phyloP scores from a whole-genome alignment of 2,888 invertebrate species.

The Nipponacmea schrenckii region DNA sequence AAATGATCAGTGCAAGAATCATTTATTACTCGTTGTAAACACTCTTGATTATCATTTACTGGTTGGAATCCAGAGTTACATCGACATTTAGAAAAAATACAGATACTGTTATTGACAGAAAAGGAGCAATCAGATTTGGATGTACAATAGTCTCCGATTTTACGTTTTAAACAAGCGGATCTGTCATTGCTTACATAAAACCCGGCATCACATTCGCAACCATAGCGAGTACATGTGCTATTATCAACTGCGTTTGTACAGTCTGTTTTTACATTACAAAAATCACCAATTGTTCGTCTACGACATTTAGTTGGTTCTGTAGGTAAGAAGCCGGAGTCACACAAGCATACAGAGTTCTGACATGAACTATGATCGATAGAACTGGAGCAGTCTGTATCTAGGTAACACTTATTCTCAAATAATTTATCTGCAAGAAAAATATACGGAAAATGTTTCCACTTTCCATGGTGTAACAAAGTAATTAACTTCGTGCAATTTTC shows the following conservation, averaged over 20 bases:
- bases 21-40: neutral
- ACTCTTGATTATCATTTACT: neutral
- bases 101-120: neutral
- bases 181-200: neutral
- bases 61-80: neutral
- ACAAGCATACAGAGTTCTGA: constrained; percentile 18
- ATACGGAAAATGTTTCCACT: too few relatives aligned
- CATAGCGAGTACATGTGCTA: neutral
- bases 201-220: neutral
- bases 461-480: too few relatives aligned
- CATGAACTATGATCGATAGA: constrained; percentile 26
- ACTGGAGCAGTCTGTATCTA: constrained; percentile 26
- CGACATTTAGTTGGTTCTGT: neutral
- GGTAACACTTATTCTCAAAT: constrained; percentile 15
- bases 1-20: neutral
- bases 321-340: constrained; percentile 17
- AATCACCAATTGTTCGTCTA: neutral
- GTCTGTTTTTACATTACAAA: neutral
- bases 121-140: neutral
- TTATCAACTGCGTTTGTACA: neutral
- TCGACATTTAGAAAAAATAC: neutral
- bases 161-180: neutral
- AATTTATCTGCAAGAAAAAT: constrained; percentile 1
- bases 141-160: neutral
- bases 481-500: too few relatives aligned